phyloP scores from a whole-genome alignment of 2,888 invertebrate genomes.

The Melipona beecheii region DNA sequence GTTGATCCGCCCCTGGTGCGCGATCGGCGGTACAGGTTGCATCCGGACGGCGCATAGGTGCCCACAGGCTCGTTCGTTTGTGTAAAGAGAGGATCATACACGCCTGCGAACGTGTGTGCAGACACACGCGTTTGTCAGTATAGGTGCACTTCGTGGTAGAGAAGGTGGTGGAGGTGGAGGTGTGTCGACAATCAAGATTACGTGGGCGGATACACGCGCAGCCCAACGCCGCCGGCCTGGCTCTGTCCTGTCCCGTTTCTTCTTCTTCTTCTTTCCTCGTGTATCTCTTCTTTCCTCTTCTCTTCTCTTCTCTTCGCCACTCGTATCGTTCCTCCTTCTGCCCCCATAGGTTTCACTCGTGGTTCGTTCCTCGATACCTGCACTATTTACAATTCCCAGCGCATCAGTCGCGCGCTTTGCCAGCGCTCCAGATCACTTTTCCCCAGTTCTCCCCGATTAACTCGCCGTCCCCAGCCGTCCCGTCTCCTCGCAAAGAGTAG shows the following conservation, averaged over 20 bases:
- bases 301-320: conserved; percentile 13
- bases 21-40: conserved; percentile 59
- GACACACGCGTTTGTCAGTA: conserved; percentile 34
- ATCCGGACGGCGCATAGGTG: conserved; percentile 52
- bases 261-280: conserved; percentile 55
- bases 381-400: conserved; percentile 70
- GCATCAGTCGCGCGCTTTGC: conserved; percentile 46
- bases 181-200: conserved; percentile 82
- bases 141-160: conserved; percentile 69
- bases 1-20: conserved; percentile 70
- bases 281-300: conserved; percentile 30
- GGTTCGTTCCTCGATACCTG: conserved; percentile 48
- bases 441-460: conserved; percentile 51
- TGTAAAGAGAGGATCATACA: conserved; percentile 6
- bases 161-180: conserved; percentile 73
- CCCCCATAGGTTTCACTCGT: conserved; percentile 22
- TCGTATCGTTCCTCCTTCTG: conserved; percentile 8
- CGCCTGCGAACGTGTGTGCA: not conserved
- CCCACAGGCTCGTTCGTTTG: conserved; percentile 39
- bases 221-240: conserved; percentile 78
- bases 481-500: not conserved
- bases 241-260: conserved; percentile 65
- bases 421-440: conserved; percentile 52
- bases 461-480: conserved; percentile 13
- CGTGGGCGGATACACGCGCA: conserved; percentile 82